A percentile compares a stretch with the other conserved stretches of the same genome.
phyloP scores from a whole-genome alignment of 92 coral and sea anemone genomes.

The Porites lobata region DNA sequence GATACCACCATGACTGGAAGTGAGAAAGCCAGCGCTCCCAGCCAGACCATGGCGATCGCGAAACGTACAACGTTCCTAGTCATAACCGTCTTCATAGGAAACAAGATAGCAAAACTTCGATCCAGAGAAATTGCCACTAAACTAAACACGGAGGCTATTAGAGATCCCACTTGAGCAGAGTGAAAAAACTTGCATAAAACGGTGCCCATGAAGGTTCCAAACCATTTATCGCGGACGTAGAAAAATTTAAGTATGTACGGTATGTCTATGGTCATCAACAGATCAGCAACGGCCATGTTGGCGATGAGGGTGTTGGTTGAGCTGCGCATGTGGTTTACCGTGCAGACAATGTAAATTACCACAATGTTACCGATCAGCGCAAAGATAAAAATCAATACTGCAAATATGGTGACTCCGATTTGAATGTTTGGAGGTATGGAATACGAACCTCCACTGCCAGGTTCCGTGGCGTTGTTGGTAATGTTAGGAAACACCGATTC shows the following conservation, averaged over 20 bases:
- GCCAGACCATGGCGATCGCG: constrained; percentile 58
- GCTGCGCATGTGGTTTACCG: too few relatives aligned
- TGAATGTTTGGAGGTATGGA: too few relatives aligned
- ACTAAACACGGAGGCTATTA: constrained; percentile 74
- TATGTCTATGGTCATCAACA: constrained; percentile 71
- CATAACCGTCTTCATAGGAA: constrained; percentile 72
- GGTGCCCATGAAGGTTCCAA: constrained; percentile 76
- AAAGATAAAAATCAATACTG: too few relatives aligned
- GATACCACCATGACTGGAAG: constrained; percentile 53
- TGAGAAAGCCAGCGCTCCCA: constrained; percentile 55
- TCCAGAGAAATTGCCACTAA: constrained; percentile 74
- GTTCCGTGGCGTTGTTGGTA: too few relatives aligned
- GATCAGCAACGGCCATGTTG: constrained; percentile 84
- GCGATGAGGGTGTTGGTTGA: too few relatives aligned
- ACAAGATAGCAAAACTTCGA: constrained; percentile 71
- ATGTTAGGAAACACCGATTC: too few relatives aligned
- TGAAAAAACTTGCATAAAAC: constrained; percentile 69
- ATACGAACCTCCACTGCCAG: too few relatives aligned
- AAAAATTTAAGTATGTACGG: constrained; percentile 78
- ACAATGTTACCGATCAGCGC: too few relatives aligned
- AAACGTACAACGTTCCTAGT: constrained; percentile 59
- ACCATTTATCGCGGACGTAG: constrained; percentile 59
- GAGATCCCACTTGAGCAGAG: constrained; percentile 78
- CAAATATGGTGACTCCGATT: too few relatives aligned
- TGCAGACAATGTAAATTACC: too few relatives aligned